Evolutionary conservation across 2,113 vertebrate genomes (phyloP).

Genomic region (Amphiprion percula): DNA sequence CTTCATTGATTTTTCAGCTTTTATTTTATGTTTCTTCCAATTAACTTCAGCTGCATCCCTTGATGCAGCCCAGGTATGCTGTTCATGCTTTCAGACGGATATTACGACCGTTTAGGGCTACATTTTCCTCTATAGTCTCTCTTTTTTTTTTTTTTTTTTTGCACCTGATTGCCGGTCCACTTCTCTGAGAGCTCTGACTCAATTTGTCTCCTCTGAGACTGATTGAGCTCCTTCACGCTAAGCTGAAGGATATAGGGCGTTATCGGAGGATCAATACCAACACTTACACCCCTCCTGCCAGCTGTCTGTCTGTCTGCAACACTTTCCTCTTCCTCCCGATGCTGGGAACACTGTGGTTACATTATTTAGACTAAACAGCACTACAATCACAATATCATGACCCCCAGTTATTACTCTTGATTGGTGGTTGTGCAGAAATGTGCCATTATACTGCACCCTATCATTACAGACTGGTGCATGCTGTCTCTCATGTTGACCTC

Average conservation of each 20-base stretch:
- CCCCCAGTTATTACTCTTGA: constrained; percentile 4
- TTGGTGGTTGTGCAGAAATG: not conserved
- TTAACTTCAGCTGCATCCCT: too few relatives aligned
- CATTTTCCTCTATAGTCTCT: not conserved
- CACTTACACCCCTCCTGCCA: constrained; percentile 6
- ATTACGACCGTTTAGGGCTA: not conserved
- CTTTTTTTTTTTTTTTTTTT: too few relatives aligned
- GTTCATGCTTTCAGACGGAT: too few relatives aligned
- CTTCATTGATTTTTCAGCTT: too few relatives aligned
- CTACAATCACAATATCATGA: not conserved
- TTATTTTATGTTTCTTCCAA: too few relatives aligned
- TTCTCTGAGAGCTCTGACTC: not conserved
- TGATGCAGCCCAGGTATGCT: too few relatives aligned
- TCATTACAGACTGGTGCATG: constrained; percentile 1
- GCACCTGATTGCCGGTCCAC: not conserved
- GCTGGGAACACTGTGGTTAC: not conserved
- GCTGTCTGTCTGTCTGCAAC: not conserved
- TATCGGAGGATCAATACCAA: constrained; percentile 44
- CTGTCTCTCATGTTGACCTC: not conserved
- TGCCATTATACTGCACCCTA: constrained; percentile 14
- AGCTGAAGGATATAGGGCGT: constrained; percentile 37
- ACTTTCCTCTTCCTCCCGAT: not conserved
- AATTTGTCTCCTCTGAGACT: not conserved
- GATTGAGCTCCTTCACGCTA: constrained; percentile 31
- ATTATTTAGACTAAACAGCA: not conserved